Conservation (phyloP, 2,113 vertebrate species). For the Terrapene triunguis region DNA sequence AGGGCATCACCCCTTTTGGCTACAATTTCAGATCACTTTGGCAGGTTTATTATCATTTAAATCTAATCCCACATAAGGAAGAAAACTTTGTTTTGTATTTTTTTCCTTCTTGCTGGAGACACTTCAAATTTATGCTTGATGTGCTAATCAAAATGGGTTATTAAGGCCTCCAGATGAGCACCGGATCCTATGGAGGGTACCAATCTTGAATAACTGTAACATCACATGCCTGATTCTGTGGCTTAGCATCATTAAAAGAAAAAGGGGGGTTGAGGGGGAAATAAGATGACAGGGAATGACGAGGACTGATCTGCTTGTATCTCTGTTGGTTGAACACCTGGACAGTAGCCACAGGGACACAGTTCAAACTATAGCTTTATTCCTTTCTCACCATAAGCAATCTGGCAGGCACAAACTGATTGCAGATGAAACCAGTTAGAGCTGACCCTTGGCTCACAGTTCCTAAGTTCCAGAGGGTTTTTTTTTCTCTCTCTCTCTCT, state of each 20-base stretch:
- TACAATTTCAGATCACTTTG: constrained; percentile 68
- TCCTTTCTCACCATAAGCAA: not conserved
- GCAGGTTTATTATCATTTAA: constrained; percentile 73
- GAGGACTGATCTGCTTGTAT: not conserved
- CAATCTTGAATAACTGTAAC: constrained; percentile 21
- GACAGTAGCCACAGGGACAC: not conserved
- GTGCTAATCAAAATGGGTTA: constrained; percentile 71
- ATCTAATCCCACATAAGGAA: constrained; percentile 72
- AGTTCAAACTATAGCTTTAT: not conserved
- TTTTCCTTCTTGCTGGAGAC: constrained; percentile 17
- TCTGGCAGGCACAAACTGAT: not conserved
- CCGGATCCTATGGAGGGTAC: not conserved
- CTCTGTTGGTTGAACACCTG: not conserved
- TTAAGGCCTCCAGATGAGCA: constrained; percentile 42
- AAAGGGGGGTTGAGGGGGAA: not conserved
- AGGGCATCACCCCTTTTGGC: constrained; percentile 70
- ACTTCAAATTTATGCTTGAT: constrained; percentile 69
- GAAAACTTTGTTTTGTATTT: constrained; percentile 37
- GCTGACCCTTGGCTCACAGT: not conserved
- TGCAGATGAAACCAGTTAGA: not conserved
- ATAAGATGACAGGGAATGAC: not conserved
- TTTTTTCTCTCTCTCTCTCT: not conserved
- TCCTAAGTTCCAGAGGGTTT: not conserved
- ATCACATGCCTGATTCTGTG: constrained; percentile 7
- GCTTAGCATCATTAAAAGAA: constrained; percentile 34